A percentile compares a stretch with the other conserved stretches of the same genome.
phyloP scores from a whole-genome alignment of 35 echinoderm and acorn worm genomes.

The Acanthaster planci region DNA sequence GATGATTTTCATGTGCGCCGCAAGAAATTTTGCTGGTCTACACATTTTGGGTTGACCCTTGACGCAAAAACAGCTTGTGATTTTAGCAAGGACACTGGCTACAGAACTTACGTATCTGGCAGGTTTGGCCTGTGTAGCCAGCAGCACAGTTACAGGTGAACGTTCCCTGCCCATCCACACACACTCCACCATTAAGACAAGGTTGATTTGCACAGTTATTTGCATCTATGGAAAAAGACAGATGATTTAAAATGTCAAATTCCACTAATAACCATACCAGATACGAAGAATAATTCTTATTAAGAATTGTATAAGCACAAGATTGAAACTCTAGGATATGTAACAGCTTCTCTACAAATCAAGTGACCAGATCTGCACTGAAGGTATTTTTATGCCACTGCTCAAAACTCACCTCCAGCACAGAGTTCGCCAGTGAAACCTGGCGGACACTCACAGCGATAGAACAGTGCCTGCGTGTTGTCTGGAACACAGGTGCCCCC shows the following conservation, averaged over 20 bases:
- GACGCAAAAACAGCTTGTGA: too few species aligned
- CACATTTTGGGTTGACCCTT: too few species aligned
- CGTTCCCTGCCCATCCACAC: slow-evolving; percentile 27
- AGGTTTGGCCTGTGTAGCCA: slow-evolving; percentile 48
- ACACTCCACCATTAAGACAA: slow-evolving; percentile 42
- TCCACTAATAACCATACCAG: too few species aligned
- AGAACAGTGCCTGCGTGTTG: slow-evolving; percentile 8
- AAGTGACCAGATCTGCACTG: too few species aligned
- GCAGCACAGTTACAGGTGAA: slow-evolving; percentile 38
- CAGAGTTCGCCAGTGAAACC: slow-evolving; percentile 44
- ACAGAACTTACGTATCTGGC: slow-evolving; percentile 61
- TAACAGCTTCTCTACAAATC: too few species aligned
- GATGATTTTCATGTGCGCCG: too few species aligned
- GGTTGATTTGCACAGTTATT: slow-evolving; percentile 48
- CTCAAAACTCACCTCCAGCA: slow-evolving; percentile 37
- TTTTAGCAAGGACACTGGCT: not conserved
- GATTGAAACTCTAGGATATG: too few species aligned
- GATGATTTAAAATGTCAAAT: too few species aligned
- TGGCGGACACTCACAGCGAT: slow-evolving; percentile 30
- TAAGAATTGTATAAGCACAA: too few species aligned
- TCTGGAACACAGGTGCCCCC: slow-evolving; percentile 38
- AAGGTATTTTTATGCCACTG: too few species aligned
- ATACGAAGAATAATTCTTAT: too few species aligned
- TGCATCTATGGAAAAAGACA: slow-evolving; percentile 31
- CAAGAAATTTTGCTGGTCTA: too few species aligned